phyloP scores from a whole-genome alignment of 2,113 vertebrate species.

The Meleagris gallopavo region DNA sequence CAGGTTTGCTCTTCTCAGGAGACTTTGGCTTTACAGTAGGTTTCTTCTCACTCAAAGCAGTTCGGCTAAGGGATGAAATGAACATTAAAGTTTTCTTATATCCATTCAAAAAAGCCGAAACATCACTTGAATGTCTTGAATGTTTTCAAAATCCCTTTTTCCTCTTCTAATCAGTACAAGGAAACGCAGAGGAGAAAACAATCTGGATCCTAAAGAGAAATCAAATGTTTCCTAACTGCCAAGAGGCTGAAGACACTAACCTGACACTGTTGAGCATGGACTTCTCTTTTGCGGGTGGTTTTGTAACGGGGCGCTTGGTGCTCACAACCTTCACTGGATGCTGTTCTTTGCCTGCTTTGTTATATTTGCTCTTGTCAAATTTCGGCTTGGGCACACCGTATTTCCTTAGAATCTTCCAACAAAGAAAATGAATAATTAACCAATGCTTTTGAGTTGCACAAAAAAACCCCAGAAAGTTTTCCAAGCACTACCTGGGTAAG shows the following conservation, averaged over 20 bases:
- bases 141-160: fast-evolving
- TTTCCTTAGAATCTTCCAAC: constrained; percentile 90
- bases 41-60: constrained; percentile 96
- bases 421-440: neutral
- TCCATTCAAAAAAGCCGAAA: neutral
- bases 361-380: constrained; percentile 95
- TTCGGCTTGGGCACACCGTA: constrained; percentile 91
- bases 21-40: constrained; percentile 94
- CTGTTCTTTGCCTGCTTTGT: constrained; percentile 94
- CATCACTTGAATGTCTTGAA: neutral
- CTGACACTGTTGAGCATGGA: constrained; percentile 93
- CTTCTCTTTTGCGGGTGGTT: constrained; percentile 93
- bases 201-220: neutral
- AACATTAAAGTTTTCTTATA: neutral
- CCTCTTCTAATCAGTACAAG: fast-evolving
- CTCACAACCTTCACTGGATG: constrained; percentile 96
- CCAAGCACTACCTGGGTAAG: constrained; percentile 89
- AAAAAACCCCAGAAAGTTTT: fast-evolving
- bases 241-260: constrained; percentile 66
- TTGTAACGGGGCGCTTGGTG: constrained; percentile 92
- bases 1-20: constrained; percentile 93
- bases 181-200: neutral
- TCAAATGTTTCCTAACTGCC: fast-evolving
- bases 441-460: neutral
- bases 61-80: constrained; percentile 77